Evolutionary conservation across 2,797 vertebrate genomes (phyloP).

Genomic region (Xerus rutilus): DNA sequence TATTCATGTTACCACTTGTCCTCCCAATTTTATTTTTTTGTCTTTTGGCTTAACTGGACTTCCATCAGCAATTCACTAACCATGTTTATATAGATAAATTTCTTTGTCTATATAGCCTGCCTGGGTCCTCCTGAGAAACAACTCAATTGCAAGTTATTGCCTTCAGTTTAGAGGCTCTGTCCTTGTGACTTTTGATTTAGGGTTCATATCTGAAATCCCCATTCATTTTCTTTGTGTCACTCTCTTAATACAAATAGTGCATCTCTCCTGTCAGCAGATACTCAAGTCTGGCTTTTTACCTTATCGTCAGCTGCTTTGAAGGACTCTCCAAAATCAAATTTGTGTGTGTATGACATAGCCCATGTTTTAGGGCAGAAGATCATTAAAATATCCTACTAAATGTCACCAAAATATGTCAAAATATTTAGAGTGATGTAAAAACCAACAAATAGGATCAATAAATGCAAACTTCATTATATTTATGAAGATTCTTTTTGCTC

Average conservation of each 20-base stretch:
- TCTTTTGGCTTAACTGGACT: conserved; percentile 1
- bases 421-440: neutral
- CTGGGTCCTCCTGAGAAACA: neutral
- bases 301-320: conserved; percentile 43
- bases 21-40: neutral
- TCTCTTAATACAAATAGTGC: conserved; percentile 37
- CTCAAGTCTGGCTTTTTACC: conserved; percentile 17
- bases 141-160: conserved; percentile 51
- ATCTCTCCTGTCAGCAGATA: conserved; percentile 36
- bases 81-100: conserved; percentile 4
- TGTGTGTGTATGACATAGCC: neutral
- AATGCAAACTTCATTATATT: neutral
- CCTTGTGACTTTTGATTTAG: conserved; percentile 73
- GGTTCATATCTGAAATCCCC: conserved; percentile 1
- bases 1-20: neutral
- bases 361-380: neutral
- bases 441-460: neutral
- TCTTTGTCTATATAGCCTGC: neutral
- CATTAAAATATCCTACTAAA: neutral
- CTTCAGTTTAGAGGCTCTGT: neutral
- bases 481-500: neutral
- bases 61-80: conserved; percentile 42
- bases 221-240: conserved; percentile 56
- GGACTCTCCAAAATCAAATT: conserved; percentile 45
- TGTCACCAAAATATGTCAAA: neutral